phyloP scores from a whole-genome alignment of 1,140 invertebrate genomes.

The Bradynema listronoti region DNA sequence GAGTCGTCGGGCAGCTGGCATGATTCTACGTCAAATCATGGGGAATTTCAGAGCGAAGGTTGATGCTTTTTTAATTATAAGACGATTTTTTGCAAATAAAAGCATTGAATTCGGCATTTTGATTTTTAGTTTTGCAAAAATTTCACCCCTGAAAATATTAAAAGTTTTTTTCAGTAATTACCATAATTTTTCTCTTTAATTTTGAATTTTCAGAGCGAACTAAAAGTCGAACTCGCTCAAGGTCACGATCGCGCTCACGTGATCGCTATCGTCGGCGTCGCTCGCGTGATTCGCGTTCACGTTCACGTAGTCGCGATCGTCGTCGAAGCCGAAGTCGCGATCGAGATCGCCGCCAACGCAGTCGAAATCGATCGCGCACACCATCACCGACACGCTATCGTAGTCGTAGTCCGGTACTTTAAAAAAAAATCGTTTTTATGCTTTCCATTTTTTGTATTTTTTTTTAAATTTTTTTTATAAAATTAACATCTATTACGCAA shows the following conservation, averaged over 20 bases:
- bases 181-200: no score
- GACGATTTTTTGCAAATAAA: no score
- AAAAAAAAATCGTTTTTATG: no score
- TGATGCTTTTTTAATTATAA: no score
- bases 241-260: slow-evolving; percentile 27
- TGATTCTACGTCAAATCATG: no score
- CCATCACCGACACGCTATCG: slow-evolving; percentile 11
- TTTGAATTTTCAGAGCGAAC: slow-evolving; percentile 9
- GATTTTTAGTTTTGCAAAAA: no score
- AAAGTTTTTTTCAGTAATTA: no score
- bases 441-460: slow-evolving; percentile 16
- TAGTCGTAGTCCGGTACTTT: slow-evolving; percentile 2
- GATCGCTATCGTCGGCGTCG: slow-evolving; percentile 19
- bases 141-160: no score
- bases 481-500: slow-evolving; percentile 2
- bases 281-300: slow-evolving; percentile 10
- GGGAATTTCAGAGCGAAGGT: no score
- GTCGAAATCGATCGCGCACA: slow-evolving; percentile 17
- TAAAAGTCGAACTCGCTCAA: slow-evolving; percentile 9
- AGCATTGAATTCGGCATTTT: no score
- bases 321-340: slow-evolving; percentile 22
- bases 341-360: background rate
- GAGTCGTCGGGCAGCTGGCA: no score
- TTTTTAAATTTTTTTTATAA: slow-evolving; percentile 23
- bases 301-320: slow-evolving; percentile 16